Conservation (phyloP, 2,797 vertebrate species). For the Schizothorax lantsangensis region DNA sequence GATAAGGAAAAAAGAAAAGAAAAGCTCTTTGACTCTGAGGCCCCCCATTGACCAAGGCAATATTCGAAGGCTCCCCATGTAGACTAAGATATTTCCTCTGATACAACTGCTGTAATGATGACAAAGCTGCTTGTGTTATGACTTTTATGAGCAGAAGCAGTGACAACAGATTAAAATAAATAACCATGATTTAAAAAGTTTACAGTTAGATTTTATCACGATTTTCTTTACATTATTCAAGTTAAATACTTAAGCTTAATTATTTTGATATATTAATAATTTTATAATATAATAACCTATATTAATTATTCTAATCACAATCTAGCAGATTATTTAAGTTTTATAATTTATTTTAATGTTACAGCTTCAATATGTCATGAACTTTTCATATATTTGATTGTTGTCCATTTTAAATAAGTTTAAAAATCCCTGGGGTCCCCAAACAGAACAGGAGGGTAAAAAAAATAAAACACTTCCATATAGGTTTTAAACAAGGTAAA, state of each 20-base stretch:
- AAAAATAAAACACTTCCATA: not conserved
- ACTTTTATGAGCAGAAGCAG: not conserved
- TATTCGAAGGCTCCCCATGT: conserved; percentile 12
- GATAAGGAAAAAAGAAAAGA: conserved; percentile 13
- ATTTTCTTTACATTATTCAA: not conserved
- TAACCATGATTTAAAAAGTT: not conserved
- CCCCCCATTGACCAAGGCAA: conserved; percentile 17
- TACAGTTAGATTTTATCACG: not conserved
- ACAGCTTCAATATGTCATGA: not conserved
- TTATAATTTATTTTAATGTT: not conserved
- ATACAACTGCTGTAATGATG: conserved; percentile 4
- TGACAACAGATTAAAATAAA: not conserved
- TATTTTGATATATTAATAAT: not conserved
- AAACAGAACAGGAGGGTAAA: not conserved
- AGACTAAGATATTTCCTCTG: conserved; percentile 3
- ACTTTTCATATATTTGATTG: not conserved
- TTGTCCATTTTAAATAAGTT: not conserved
- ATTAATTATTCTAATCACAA: not conserved
- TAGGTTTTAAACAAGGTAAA: not conserved
- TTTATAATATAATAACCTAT: not conserved
- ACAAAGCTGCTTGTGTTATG: not conserved
- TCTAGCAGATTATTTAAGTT: not conserved
- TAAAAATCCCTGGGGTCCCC: not conserved
- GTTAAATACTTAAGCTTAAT: not conserved
- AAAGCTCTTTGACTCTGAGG: not conserved